Conservation (phyloP, 1,140 invertebrate species). For the Teleogryllus occipitalis region DNA sequence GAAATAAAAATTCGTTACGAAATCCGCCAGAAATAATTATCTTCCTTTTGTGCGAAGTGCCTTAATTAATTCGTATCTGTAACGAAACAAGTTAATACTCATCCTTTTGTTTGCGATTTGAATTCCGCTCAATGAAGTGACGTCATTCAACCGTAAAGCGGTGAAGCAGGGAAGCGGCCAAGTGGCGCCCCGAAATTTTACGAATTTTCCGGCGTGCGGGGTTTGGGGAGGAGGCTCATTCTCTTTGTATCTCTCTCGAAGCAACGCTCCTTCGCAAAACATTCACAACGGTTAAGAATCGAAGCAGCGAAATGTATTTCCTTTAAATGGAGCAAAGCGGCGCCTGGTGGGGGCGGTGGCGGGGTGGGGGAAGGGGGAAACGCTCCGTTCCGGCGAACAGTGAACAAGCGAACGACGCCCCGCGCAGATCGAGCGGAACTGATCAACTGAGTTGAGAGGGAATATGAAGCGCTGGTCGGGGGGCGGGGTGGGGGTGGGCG, state of each 20-base stretch:
- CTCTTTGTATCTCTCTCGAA: neutral
- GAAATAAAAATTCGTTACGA: no score
- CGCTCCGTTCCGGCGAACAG: neutral
- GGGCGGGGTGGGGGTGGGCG: no score
- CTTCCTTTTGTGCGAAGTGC: no score
- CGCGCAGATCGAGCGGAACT: neutral
- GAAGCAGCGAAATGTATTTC: neutral
- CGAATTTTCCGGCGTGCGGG: no score
- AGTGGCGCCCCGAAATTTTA: no score
- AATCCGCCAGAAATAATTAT: no score
- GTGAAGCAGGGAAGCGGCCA: no score
- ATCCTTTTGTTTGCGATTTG: no score
- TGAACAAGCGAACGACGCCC: neutral
- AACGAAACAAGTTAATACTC: no score
- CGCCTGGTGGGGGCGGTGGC: neutral
- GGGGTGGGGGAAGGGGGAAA: neutral
- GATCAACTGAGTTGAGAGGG: conserved; percentile 3
- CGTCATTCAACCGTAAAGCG: no score
- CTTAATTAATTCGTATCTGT: no score
- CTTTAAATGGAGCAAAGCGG: conserved; percentile 3
- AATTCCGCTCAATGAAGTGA: no score
- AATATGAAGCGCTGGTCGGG: neutral
- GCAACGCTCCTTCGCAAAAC: neutral
- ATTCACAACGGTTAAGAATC: neutral
- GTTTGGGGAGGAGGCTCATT: neutral